Base-by-base conservation (phyloP, 2,113 vertebrate species). In the Hemiscyllium ocellatum region DNA sequence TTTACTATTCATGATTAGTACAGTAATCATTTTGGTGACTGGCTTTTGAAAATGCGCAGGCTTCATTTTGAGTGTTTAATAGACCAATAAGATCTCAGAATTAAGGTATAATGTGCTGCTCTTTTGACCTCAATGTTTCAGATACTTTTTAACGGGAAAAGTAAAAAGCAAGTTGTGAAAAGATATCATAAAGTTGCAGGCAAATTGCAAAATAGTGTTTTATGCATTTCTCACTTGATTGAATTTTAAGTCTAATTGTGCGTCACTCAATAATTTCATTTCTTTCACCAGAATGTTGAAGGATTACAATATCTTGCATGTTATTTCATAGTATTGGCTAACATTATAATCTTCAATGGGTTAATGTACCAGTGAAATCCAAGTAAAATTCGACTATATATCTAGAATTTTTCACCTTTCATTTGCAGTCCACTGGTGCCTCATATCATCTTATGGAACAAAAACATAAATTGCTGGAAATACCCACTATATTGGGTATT, bases 81-180 rank as follows among this genome's bases (percentile, higher is more conserved):
- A 69, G 15, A 52, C 95, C 87, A 95, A 83, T 86, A 91, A 37
- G 78, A 69, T 4, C 96, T 95, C 3, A 6, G 96, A 96, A 95
- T n/a, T 96, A 13, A 56, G 42, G 83, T 95, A 94, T 94, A 96
- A 96, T 96, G 68, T 95, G 52, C 93, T 68, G 95, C 94, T 96
- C 10, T 3, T 96, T 22, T 29, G 0, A 95, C 6, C 65, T 22
- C 29, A n/a, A 95, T 68, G 95, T 96, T 95, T 95, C 56, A 42
- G 10, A 22, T 20, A 8, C 65, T 0, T 95, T 96, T 96, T 70
- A 1, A 61, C 89, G 83, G 52, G 66, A 95, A 24, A 29, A 24
- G 96, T 37, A 96, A 96, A 56, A 96, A 89, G 19, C 42, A 1
- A 96, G 94, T 95, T 96, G 10, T 86, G 83, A 80, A 96, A 96